Base-by-base conservation (phyloP, 2,113 vertebrate species). In the Pluvialis apricaria region DNA sequence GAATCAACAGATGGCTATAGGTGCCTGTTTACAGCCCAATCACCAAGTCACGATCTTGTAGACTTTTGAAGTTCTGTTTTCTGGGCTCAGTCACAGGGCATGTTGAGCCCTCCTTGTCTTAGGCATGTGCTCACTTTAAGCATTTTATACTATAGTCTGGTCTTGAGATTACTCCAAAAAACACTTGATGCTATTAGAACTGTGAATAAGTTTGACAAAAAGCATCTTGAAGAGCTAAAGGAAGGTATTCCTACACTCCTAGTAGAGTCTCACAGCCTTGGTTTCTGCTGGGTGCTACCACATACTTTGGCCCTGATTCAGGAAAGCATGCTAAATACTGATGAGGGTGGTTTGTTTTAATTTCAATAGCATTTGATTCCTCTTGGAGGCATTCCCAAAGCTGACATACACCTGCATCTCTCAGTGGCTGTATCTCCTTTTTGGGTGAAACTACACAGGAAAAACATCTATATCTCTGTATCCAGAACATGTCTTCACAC, bases 371-470 rank as follows among this genome's bases (percentile, higher is more conserved):
- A 84, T 76, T 92, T 92, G 82, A 95, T 71, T 79, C 66, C 26
- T 91, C 80, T 97, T 93, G 79, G 82, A 93, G 91, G 24, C 71
- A 86, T 95, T 94, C 90, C 97, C 86, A 92, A 96, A 93, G 82
- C 75, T 55, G 61, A 95, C 54, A 77, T 77, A 94, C 60, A 96
- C 96, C 95, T 96, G 95, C 96, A 96, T 96, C 89, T 85, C 92
- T 95, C 8, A 34, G 88, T 83, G 72, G 66, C 87, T 79, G 49
- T 31, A 36, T 76, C 84, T 91, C 29, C 47, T 90, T 94, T 86
- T 82, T 45, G 58, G 72, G 64, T 51, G 61, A 94, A 93, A 86
- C 84, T 75, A 88, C 44, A 54, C 19, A 78, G 38, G 68, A 73
- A 82, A 91, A 95, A 90, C 76, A 81, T 81, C 75, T 66, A 2